Base-by-base conservation (phyloP, 2,797 vertebrate species). In the Sebastolobus altivelis region DNA sequence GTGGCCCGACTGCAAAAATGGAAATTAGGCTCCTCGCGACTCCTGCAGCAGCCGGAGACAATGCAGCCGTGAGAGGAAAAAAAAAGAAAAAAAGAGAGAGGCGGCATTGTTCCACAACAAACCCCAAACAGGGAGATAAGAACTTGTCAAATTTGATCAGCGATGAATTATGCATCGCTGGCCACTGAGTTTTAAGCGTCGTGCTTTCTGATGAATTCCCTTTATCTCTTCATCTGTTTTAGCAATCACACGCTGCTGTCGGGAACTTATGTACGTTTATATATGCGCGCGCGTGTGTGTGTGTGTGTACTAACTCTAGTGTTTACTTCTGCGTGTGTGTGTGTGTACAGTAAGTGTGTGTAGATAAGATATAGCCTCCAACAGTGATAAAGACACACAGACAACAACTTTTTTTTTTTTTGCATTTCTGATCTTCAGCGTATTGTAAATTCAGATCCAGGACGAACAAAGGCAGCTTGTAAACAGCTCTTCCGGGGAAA, bases 81-180 rank as follows among this genome's bases (percentile, higher is more conserved):
- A 14, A 25, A 25, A 25, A 25, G 25, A 56, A 74, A 68, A 29
- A 31, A 27, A 52, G 4, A 31, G 10, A 33, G 3, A 49, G 59
- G 59, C 75, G 22, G 62, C 81, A 72, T 83, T 90, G 88, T 91
- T 92, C 75, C 79, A 88, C 76, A 88, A 79, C 86, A 88, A 88
- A 77, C 81, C 68, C 66, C 81, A 82, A 86, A 89, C 76, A 69
- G 82, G 61, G 56, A 87, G 88, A 91, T 92, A 91, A 92, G 90
- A 83, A 90, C 83, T 88, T 88, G 92, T 92, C 89, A 86, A 83
- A 91, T 84, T 81, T 89, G 86, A 92, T 93, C 87, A 89, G 78
- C 31, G 1, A 87, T 92, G 93, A 94, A 94, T 94, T 92, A 93
- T 88, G 89, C 91, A 93, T 90, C 74, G 33, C 70, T 54, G 87